phyloP scores from a whole-genome alignment of 2,888 invertebrate species.

The Folsomia candida region DNA sequence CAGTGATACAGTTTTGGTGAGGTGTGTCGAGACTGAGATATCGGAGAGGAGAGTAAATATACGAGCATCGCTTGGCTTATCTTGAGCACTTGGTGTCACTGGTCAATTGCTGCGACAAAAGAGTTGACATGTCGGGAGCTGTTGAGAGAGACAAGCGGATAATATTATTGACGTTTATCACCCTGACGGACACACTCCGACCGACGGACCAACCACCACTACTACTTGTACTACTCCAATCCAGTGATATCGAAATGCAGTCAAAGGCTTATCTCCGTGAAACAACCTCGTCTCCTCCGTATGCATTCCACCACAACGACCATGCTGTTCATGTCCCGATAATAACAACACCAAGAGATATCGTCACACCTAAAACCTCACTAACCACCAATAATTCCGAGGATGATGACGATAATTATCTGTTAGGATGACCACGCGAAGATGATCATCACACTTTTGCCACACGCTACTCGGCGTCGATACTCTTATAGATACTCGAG shows the following conservation, averaged over 20 bases:
- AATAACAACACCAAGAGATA: too few species aligned
- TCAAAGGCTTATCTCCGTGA: background rate
- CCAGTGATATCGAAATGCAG: background rate
- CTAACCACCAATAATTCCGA: too few species aligned
- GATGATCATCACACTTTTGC: too few species aligned
- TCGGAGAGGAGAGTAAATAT: background rate
- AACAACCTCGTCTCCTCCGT: constrained; percentile 3
- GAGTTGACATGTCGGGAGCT: constrained; percentile 15
- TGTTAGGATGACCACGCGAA: too few species aligned
- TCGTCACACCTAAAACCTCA: too few species aligned
- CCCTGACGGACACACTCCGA: background rate
- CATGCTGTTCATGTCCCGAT: too few species aligned
- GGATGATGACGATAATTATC: too few species aligned
- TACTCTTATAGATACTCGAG: too few species aligned
- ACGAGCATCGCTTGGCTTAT: constrained; percentile 2
- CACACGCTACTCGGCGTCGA: too few species aligned
- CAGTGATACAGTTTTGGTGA: background rate
- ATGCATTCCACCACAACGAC: background rate
- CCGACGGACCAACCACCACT: too few species aligned
- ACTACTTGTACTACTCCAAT: too few species aligned
- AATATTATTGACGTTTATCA: background rate
- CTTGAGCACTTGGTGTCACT: constrained; percentile 21
- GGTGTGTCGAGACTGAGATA: background rate
- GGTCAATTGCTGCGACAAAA: constrained; percentile 14
- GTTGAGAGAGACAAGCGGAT: background rate